Percentiles rank a stretch among this genome's conserved stretches.
Conservation (phyloP, 2,888 invertebrate species). For the Oxycera nigricornis region DNA sequence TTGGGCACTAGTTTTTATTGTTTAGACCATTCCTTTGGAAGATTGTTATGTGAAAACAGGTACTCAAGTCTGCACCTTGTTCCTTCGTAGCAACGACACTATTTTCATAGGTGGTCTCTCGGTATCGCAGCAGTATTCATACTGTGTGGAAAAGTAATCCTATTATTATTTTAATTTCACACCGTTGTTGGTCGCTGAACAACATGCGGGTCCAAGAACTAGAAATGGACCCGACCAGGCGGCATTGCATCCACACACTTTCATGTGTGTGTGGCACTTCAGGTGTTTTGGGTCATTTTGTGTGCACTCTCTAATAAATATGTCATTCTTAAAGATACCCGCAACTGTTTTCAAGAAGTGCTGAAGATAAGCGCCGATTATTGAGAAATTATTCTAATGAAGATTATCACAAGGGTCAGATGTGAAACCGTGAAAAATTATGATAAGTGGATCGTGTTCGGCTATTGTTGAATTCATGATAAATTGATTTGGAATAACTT, state of each 20-base stretch:
- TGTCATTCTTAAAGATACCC: slow-evolving; percentile 1
- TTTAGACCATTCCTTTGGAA: neutral
- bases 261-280: slow-evolving; percentile 28
- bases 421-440: neutral
- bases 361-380: slow-evolving; percentile 35
- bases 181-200: slow-evolving; percentile 26
- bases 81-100: neutral
- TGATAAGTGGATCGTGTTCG: too few relatives aligned
- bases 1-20: neutral
- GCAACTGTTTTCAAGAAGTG: neutral
- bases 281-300: slow-evolving; percentile 27
- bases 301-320: slow-evolving; percentile 14
- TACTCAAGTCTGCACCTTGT: too few relatives aligned
- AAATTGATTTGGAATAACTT: neutral
- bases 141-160: slow-evolving; percentile 37
- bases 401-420: neutral
- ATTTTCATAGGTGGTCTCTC: slow-evolving; percentile 22
- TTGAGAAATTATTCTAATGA: slow-evolving; percentile 23
- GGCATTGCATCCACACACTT: neutral
- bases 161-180: slow-evolving; percentile 40
- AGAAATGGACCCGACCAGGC: neutral
- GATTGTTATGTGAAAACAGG: slow-evolving; percentile 36
- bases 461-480: neutral
- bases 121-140: neutral
- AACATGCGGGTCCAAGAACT: neutral